phyloP scores from a whole-genome alignment of 1,140 invertebrate genomes.

The Lineus longissimus region DNA sequence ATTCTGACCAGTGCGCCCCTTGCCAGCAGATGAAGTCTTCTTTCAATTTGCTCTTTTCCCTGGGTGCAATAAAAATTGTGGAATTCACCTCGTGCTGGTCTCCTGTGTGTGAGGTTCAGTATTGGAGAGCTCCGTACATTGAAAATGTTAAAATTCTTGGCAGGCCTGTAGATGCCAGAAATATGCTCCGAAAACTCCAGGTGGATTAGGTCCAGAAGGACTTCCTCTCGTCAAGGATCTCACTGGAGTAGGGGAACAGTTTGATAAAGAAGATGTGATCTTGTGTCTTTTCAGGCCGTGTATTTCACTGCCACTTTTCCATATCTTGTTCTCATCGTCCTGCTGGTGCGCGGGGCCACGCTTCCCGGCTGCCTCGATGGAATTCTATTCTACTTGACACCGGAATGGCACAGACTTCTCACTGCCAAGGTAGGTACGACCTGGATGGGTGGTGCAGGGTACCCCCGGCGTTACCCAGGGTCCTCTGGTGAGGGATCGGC shows the following conservation, averaged over 20 bases:
- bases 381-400: slow-evolving; percentile 90
- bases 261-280: background rate
- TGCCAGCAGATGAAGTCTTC: no score
- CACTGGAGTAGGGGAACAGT: background rate
- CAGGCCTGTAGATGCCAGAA: background rate
- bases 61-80: no score
- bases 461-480: background rate
- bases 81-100: no score
- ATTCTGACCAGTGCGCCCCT: no score
- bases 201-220: no score
- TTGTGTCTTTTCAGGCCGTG: slow-evolving; percentile 11
- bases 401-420: slow-evolving; percentile 58
- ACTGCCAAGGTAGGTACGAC: slow-evolving; percentile 4
- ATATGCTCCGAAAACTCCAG: background rate
- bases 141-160: background rate
- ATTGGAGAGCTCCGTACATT: no score
- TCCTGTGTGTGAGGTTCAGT: no score
- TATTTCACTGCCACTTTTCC: slow-evolving; percentile 83
- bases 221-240: no score
- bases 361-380: slow-evolving; percentile 71
- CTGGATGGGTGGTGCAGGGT: background rate
- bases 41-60: no score
- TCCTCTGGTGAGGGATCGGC: background rate
- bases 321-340: slow-evolving; percentile 82
- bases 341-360: slow-evolving; percentile 79